These are phyloP conservation scores for Abramis brama DNA, from an alignment of 2,113 vertebrate species.

Conservation along the genomic window DNA sequence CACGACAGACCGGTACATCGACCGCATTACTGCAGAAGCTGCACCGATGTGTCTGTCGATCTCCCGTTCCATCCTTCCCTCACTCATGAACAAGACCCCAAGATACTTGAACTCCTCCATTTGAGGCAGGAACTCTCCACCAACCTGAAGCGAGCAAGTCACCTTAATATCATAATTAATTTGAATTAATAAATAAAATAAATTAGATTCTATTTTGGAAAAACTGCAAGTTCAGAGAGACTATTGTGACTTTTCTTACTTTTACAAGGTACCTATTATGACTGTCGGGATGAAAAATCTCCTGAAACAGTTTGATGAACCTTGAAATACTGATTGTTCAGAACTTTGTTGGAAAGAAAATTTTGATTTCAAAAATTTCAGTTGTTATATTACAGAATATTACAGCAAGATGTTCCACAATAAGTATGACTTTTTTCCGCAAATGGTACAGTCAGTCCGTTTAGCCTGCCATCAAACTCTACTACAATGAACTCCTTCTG, in stretches of 20 bases:
- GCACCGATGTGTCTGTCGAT: no score
- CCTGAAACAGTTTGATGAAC: neutral
- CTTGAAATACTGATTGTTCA: neutral
- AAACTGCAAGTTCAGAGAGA: neutral
- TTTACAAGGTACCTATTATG: neutral
- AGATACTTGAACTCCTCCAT: no score
- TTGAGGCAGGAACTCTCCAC: no score
- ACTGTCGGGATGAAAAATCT: neutral
- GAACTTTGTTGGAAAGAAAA: neutral
- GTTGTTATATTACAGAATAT: neutral
- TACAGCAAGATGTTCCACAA: neutral
- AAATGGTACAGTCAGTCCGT: neutral
- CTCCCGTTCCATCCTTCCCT: no score
- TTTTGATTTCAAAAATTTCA: neutral
- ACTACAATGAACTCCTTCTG: neutral
- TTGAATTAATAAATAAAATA: neutral
- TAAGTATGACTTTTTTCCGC: neutral
- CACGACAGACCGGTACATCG: no score
- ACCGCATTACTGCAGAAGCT: no score
- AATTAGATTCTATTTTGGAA: neutral
- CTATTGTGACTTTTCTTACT: neutral
- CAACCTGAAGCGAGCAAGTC: no score
- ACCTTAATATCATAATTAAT: no score
- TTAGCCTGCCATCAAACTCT: neutral
- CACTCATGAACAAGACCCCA: no score